Evolutionary conservation across 1,140 invertebrate species (phyloP).

Genomic region (Ditylenchus dipsaci): DNA sequence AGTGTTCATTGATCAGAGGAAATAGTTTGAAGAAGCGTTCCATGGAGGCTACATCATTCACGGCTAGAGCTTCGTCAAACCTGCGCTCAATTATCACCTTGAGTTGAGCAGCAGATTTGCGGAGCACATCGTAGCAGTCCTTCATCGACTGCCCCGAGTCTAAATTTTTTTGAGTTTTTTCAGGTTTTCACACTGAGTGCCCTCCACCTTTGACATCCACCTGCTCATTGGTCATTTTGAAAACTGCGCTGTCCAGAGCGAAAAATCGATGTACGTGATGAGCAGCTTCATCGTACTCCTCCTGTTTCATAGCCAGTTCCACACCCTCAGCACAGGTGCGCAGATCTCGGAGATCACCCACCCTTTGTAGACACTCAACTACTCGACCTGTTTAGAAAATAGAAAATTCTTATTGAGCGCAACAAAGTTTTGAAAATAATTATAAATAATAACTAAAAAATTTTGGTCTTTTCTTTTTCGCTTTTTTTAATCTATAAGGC

Average conservation of each 20-base stretch:
- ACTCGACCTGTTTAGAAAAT: slow-evolving; percentile 66
- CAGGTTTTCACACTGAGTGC: neutral
- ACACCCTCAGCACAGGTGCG: slow-evolving; percentile 92
- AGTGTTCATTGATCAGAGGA: slow-evolving; percentile 83
- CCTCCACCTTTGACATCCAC: slow-evolving; percentile 65
- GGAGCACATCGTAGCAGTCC: slow-evolving; percentile 67
- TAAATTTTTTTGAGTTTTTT: slow-evolving; percentile 9
- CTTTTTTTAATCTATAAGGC: too few relatives aligned
- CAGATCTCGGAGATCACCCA: slow-evolving; percentile 90
- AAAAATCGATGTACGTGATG: slow-evolving; percentile 89
- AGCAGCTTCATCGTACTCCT: slow-evolving; percentile 77
- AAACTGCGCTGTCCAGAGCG: slow-evolving; percentile 83
- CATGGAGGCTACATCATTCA: slow-evolving; percentile 79
- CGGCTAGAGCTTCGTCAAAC: slow-evolving; percentile 84
- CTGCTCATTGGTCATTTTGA: slow-evolving; percentile 65
- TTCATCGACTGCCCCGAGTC: slow-evolving; percentile 49
- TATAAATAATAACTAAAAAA: too few relatives aligned
- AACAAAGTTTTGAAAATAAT: too few relatives aligned
- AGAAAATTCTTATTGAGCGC: too few relatives aligned
- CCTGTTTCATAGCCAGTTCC: slow-evolving; percentile 79
- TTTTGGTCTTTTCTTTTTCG: too few relatives aligned
- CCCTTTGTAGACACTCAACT: slow-evolving; percentile 84
- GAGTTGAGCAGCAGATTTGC: slow-evolving; percentile 76
- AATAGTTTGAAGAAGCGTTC: slow-evolving; percentile 97
- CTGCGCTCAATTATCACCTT: slow-evolving; percentile 71